These are phyloP conservation scores for Drosophila ercepeae DNA, from an alignment of 1,140 invertebrate species.

Conservation along the genomic window DNA sequence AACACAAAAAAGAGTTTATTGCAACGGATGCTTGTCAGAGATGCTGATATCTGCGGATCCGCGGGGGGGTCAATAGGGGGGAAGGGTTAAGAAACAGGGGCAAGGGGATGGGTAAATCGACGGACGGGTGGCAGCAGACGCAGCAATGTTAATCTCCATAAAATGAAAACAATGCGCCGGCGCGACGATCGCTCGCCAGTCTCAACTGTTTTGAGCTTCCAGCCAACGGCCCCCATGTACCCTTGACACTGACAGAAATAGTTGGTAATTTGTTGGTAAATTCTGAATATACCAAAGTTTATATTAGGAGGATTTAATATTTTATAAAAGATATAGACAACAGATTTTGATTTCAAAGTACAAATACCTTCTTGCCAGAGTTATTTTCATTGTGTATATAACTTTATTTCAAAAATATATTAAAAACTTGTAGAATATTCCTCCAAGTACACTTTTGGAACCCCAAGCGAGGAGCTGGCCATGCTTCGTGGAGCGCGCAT, in stretches of 20 bases:
- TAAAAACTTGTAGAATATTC: background rate
- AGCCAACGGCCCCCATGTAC: slow-evolving; percentile 2
- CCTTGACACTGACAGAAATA: slow-evolving; percentile 6
- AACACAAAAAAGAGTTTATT: slow-evolving; percentile 57
- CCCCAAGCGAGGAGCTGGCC: slow-evolving; percentile 53
- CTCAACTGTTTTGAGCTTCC: slow-evolving; percentile 29
- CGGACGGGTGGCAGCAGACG: slow-evolving; percentile 44
- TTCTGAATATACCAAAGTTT: too few species aligned
- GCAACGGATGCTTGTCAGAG: slow-evolving; percentile 75
- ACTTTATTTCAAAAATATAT: background rate
- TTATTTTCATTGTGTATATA: background rate
- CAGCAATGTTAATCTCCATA: slow-evolving; percentile 81
- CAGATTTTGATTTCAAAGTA: background rate
- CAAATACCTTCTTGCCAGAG: background rate
- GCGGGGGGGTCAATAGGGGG: slow-evolving; percentile 2
- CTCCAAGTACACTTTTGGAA: slow-evolving; percentile 34
- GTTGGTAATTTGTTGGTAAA: background rate
- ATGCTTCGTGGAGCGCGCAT: slow-evolving; percentile 77
- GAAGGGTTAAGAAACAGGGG: slow-evolving; percentile 1
- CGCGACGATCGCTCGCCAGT: slow-evolving; percentile 57
- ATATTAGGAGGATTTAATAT: background rate
- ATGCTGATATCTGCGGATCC: slow-evolving; percentile 68
- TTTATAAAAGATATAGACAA: too few species aligned
- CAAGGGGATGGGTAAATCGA: background rate
- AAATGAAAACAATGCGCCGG: slow-evolving; percentile 81